Conservation (phyloP, 2,888 invertebrate species). For the Leucoptera coffeella region DNA sequence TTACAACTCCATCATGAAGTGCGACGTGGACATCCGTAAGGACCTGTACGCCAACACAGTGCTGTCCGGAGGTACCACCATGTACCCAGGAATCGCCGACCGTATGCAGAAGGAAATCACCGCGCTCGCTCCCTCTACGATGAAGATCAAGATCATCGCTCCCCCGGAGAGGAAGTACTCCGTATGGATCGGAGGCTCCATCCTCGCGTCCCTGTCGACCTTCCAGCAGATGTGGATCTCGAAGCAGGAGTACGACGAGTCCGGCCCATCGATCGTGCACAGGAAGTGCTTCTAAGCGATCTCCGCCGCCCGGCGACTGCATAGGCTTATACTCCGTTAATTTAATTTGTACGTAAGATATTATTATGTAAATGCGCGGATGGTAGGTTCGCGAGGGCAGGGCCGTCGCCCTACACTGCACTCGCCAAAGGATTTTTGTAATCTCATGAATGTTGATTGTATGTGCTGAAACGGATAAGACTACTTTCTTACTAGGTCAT, state of each 20-base stretch:
- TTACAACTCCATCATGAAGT: conserved; percentile 97
- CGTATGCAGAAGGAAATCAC: conserved; percentile 91
- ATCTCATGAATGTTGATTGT: conserved; percentile 55
- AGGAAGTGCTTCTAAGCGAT: conserved; percentile 90
- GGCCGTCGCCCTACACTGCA: conserved; percentile 47
- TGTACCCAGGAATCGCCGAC: conserved; percentile 93
- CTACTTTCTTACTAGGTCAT: conserved; percentile 57
- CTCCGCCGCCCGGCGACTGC: conserved; percentile 15
- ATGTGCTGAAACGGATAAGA: conserved; percentile 57
- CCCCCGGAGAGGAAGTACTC: conserved; percentile 93
- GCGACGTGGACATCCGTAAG: conserved; percentile 94
- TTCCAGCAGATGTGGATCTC: conserved; percentile 97
- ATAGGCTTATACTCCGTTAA: conserved; percentile 51
- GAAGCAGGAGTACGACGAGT: conserved; percentile 96
- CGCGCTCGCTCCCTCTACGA: conserved; percentile 82
- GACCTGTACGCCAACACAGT: conserved; percentile 95
- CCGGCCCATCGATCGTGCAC: conserved; percentile 94
- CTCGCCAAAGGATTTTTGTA: conserved; percentile 56
- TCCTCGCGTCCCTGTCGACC: conserved; percentile 84
- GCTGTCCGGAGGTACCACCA: conserved; percentile 88
- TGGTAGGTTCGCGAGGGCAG: conserved; percentile 41
- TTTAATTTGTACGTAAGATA: conserved; percentile 56
- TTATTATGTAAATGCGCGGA: conserved; percentile 50
- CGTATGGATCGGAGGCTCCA: conserved; percentile 91
- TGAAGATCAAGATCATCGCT: conserved; percentile 92